Evolutionary conservation across 1,140 invertebrate species (phyloP).

Genomic region (Diprion similis): DNA sequence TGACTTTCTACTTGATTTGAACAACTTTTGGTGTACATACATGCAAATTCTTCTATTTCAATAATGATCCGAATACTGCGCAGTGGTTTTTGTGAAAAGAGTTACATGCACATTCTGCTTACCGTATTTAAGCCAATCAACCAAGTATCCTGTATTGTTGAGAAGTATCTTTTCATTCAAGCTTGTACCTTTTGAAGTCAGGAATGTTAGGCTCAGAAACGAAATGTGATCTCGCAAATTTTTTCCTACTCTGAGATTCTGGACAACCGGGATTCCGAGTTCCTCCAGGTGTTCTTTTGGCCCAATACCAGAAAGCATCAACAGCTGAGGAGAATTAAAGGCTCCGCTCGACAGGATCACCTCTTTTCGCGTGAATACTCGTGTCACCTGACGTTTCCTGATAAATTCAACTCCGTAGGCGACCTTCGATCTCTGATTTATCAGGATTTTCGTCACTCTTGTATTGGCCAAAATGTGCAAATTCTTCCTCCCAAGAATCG

Average conservation of each 20-base stretch:
- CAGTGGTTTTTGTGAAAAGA: too few species aligned
- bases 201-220: slow-evolving; percentile 50
- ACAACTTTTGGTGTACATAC: too few species aligned
- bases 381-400: slow-evolving; percentile 43
- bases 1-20: too few species aligned
- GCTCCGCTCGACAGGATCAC: slow-evolving; percentile 76
- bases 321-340: slow-evolving; percentile 79
- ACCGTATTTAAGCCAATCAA: background rate
- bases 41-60: too few species aligned
- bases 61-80: too few species aligned
- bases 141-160: background rate
- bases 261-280: slow-evolving; percentile 52
- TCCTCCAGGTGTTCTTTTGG: slow-evolving; percentile 66
- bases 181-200: slow-evolving; percentile 7
- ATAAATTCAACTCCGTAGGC: slow-evolving; percentile 71
- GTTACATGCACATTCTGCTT: background rate
- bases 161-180: slow-evolving; percentile 43
- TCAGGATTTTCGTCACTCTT: slow-evolving; percentile 69
- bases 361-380: slow-evolving; percentile 64
- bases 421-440: slow-evolving; percentile 64
- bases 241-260: slow-evolving; percentile 63
- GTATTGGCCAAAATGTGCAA: slow-evolving; percentile 67
- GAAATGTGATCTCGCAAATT: slow-evolving; percentile 66
- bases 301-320: slow-evolving; percentile 84
- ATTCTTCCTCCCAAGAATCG: slow-evolving; percentile 67